Conservation (phyloP, 2,797 vertebrate genomes). For the Lepus oiostolus region DNA sequence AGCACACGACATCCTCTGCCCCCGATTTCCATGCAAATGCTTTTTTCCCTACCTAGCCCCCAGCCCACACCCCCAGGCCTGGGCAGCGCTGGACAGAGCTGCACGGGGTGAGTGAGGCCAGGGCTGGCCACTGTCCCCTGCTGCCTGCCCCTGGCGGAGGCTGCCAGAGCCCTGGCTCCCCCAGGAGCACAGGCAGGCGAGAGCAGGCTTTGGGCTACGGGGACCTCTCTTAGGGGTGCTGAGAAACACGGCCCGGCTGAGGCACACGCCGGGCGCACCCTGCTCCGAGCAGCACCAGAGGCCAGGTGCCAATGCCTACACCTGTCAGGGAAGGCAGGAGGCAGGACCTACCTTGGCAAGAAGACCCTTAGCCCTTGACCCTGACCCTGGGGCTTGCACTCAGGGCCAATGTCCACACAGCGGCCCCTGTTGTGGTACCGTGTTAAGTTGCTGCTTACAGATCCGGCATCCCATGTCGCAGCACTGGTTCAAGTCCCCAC, state of each 20-base stretch:
- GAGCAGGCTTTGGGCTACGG: neutral
- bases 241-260: neutral
- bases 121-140: too few relatives aligned
- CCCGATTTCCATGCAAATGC: neutral
- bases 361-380: neutral
- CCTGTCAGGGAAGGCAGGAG: too few relatives aligned
- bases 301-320: neutral
- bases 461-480: too few relatives aligned
- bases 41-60: neutral
- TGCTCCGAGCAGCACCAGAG: rapidly evolving
- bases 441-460: too few relatives aligned
- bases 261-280: rapidly evolving
- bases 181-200: too few relatives aligned
- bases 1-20: constrained; percentile 43
- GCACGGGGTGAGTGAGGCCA: too few relatives aligned
- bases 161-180: too few relatives aligned
- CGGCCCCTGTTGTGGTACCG: too few relatives aligned
- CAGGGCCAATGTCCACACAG: neutral
- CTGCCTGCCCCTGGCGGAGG: too few relatives aligned
- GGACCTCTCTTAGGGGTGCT: neutral
- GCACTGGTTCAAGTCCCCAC: too few relatives aligned
- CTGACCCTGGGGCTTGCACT: neutral
- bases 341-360: neutral
- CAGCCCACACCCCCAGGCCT: neutral
- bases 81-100: neutral